Evolutionary conservation across 2,113 vertebrate species (phyloP).

Genomic region (Antechinus flavipes): DNA sequence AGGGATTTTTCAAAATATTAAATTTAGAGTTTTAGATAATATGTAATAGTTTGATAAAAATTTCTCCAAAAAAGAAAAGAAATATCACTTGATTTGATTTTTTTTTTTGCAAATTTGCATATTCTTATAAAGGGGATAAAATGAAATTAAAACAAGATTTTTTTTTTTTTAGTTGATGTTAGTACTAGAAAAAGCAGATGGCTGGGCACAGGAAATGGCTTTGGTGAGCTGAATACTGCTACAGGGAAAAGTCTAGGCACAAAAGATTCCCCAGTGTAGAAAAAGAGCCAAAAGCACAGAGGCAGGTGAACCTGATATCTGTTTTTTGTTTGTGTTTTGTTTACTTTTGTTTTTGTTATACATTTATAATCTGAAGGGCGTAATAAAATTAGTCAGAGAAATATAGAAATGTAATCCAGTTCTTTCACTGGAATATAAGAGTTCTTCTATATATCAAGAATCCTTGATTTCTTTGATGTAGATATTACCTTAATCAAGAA

Average conservation of each 20-base stretch:
- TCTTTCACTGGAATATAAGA: not conserved
- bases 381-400: not conserved
- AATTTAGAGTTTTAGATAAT: not conserved
- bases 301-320: not conserved
- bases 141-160: constrained; percentile 16
- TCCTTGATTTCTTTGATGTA: not conserved
- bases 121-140: not conserved
- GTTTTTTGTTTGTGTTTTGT: too few species aligned
- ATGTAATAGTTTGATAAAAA: constrained; percentile 4
- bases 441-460: not conserved
- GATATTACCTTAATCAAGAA: not conserved
- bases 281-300: not conserved
- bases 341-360: not conserved
- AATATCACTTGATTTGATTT: not conserved
- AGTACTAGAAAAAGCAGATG: not conserved
- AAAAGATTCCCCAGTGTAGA: not conserved
- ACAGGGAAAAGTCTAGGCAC: not conserved
- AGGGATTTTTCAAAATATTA: not conserved
- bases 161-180: not conserved
- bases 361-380: not conserved
- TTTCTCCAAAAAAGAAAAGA: constrained; percentile 11
- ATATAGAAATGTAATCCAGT: not conserved
- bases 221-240: not conserved
- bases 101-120: not conserved
- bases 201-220: not conserved